Conservation (phyloP, 1,140 invertebrate species). For the Bradysia coprophila region DNA sequence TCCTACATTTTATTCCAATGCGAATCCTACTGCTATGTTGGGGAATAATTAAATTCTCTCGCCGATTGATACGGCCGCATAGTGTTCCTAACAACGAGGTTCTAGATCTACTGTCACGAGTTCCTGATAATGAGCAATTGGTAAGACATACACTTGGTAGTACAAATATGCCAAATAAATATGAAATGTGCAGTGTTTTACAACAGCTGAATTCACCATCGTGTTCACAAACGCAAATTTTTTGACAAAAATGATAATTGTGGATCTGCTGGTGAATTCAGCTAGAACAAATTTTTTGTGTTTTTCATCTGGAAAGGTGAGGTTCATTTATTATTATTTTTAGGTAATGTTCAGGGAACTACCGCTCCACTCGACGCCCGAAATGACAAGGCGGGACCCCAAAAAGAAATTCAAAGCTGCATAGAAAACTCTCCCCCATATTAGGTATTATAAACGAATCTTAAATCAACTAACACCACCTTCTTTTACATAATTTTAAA, state of each 20-base stretch:
- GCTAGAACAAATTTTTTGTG: no score
- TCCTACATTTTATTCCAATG: conserved; percentile 82
- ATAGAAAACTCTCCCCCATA: neutral
- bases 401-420: neutral
- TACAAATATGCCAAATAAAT: neutral
- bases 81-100: conserved; percentile 95
- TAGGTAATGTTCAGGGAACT: neutral
- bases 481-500: no score
- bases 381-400: neutral
- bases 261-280: neutral
- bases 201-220: neutral
- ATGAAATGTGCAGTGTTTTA: no score
- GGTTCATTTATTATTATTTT: neutral
- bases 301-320: no score
- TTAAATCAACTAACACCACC: no score
- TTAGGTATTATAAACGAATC: no score
- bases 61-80: conserved; percentile 82
- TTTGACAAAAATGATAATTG: neutral
- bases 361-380: neutral
- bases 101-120: conserved; percentile 83
- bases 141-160: conserved; percentile 28
- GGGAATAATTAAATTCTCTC: conserved; percentile 95
- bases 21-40: conserved; percentile 86
- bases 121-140: conserved; percentile 88
- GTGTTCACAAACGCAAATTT: neutral